Evolutionary conservation across 1,140 invertebrate species (phyloP).

Genomic region (Platyscapa corneri): DNA sequence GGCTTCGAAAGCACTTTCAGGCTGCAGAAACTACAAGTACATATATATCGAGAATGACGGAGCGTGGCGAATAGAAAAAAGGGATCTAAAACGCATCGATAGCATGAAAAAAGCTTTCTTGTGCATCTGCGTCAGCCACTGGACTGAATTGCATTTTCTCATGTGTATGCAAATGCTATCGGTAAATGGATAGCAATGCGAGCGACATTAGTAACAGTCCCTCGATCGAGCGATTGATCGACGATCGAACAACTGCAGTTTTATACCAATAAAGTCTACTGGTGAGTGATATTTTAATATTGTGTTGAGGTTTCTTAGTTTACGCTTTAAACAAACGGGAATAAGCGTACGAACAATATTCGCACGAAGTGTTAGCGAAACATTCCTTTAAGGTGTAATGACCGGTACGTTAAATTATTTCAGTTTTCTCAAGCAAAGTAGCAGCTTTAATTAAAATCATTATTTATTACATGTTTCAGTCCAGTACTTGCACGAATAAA

Average conservation of each 20-base stretch:
- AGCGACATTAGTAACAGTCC: constrained; percentile 53
- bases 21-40: not conserved
- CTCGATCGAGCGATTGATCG: constrained; percentile 50
- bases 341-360: too few relatives aligned
- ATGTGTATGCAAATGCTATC: constrained; percentile 57
- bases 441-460: too few relatives aligned
- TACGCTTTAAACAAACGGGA: too few relatives aligned
- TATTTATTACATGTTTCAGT: too few relatives aligned
- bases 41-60: not conserved
- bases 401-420: too few relatives aligned
- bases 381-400: too few relatives aligned
- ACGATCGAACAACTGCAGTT: constrained; percentile 31
- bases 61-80: not conserved
- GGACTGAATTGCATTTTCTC: constrained; percentile 29
- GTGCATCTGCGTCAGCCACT: not conserved
- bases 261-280: constrained; percentile 43
- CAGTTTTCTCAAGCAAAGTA: too few relatives aligned
- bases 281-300: too few relatives aligned
- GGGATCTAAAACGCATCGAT: not conserved
- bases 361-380: too few relatives aligned
- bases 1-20: not conserved
- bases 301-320: too few relatives aligned
- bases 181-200: constrained; percentile 39
- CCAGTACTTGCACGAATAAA: too few relatives aligned
- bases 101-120: too few relatives aligned